phyloP scores from a whole-genome alignment of 2,797 vertebrate species.

The Sebastes steindachneri region DNA sequence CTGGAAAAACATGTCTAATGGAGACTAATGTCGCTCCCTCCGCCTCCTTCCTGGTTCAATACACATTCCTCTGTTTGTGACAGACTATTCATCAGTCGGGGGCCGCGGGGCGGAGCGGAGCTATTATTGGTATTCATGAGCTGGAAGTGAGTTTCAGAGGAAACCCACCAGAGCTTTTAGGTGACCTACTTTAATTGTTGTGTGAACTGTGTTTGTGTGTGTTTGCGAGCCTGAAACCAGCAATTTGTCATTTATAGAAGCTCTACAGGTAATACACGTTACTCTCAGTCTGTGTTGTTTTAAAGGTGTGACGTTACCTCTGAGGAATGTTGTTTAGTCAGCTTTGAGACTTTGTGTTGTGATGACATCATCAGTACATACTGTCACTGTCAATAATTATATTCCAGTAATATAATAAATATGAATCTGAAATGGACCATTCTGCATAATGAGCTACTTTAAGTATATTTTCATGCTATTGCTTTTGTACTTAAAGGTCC shows the following conservation, averaged over 20 bases:
- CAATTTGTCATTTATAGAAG: not conserved
- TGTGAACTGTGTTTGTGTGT: not conserved
- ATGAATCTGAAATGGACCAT: too few relatives aligned
- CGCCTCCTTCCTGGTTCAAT: not conserved
- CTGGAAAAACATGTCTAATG: conserved; percentile 44
- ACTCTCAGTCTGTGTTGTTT: not conserved
- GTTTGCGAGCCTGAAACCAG: not conserved
- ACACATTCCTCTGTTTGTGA: conserved; percentile 34
- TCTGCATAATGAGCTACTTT: too few relatives aligned
- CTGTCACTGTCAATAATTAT: too few relatives aligned
- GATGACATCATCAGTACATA: not conserved
- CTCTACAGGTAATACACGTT: not conserved
- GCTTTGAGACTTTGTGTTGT: not conserved
- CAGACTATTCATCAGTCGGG: conserved; percentile 19
- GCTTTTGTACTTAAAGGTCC: too few relatives aligned
- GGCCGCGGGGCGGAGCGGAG: conserved; percentile 9
- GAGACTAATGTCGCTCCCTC: not conserved
- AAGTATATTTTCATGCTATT: too few relatives aligned
- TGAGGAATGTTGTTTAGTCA: conserved; percentile 31
- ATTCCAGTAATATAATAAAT: too few relatives aligned
- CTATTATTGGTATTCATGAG: conserved; percentile 55
- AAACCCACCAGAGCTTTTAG: not conserved
- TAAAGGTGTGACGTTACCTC: not conserved
- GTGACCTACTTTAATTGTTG: conserved; percentile 30
- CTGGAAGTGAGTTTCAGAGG: conserved; percentile 4